phyloP scores from a whole-genome alignment of 2,888 invertebrate genomes.

The Druceiella hillmani region DNA sequence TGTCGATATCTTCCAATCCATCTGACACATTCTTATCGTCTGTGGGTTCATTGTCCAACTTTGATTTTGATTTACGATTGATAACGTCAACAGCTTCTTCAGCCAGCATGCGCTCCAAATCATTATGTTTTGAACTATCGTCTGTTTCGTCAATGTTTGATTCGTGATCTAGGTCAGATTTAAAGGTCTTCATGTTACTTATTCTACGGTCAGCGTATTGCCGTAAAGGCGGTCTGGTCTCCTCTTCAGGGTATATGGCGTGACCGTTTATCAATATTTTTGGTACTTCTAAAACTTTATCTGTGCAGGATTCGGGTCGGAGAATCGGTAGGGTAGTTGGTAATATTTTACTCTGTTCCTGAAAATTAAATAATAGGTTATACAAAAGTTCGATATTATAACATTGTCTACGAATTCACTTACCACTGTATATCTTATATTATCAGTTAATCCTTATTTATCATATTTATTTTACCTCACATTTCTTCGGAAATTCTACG shows the following conservation, averaged over 20 bases:
- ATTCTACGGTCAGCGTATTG: slow-evolving; percentile 34
- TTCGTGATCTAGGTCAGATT: slow-evolving; percentile 33
- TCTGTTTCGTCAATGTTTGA: slow-evolving; percentile 26
- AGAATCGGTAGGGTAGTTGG: too few relatives aligned
- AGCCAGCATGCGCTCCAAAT: slow-evolving; percentile 34
- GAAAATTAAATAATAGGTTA: too few relatives aligned
- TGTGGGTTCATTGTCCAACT: slow-evolving; percentile 15
- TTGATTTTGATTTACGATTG: slow-evolving; percentile 31
- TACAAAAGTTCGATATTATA: too few relatives aligned
- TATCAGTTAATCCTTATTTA: too few relatives aligned
- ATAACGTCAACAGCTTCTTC: slow-evolving; percentile 37
- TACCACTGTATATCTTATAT: too few relatives aligned
- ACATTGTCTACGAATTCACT: too few relatives aligned
- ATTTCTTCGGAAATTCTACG: too few relatives aligned
- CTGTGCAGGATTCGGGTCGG: too few relatives aligned
- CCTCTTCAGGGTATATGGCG: slow-evolving; percentile 24
- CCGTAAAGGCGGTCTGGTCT: too few relatives aligned
- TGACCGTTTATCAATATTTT: slow-evolving; percentile 32
- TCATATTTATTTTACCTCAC: too few relatives aligned
- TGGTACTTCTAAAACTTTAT: too few relatives aligned
- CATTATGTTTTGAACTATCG: slow-evolving; percentile 24
- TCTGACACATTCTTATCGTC: neutral
- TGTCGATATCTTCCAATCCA: neutral
- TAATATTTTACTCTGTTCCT: too few relatives aligned
- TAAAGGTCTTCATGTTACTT: slow-evolving; percentile 39